phyloP scores from a whole-genome alignment of 2,888 invertebrate genomes.

The Dimorphilus gyrociliatus region DNA sequence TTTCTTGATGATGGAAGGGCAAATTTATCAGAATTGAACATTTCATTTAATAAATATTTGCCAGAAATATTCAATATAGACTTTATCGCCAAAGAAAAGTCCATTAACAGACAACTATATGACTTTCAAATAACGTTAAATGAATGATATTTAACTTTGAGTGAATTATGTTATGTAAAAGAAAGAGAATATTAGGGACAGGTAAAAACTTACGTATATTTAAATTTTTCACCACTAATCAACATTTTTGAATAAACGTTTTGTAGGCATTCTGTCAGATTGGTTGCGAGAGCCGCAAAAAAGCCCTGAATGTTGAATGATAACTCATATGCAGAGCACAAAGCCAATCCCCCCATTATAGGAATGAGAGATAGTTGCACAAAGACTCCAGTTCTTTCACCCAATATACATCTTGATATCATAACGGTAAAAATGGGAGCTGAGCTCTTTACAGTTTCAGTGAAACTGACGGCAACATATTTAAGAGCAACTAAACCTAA shows the following conservation, averaged over 20 bases:
- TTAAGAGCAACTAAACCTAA: constrained; percentile 56
- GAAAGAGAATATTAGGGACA: constrained; percentile 2
- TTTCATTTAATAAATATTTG: too few relatives aligned
- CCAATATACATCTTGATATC: constrained; percentile 45
- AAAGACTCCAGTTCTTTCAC: constrained; percentile 35
- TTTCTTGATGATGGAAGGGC: too few relatives aligned
- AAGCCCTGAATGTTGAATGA: constrained; percentile 57
- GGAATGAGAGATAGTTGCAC: constrained; percentile 52
- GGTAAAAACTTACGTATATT: constrained; percentile 51
- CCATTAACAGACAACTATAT: too few relatives aligned
- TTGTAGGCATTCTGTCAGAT: constrained; percentile 58
- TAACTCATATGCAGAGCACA: constrained; percentile 59
- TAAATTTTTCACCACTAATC: constrained; percentile 55
- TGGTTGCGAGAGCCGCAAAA: constrained; percentile 57
- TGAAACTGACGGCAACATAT: constrained; percentile 62
- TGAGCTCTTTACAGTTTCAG: constrained; percentile 63
- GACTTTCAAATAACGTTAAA: too few relatives aligned
- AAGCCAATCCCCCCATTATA: constrained; percentile 57
- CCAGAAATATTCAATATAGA: too few relatives aligned
- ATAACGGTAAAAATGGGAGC: constrained; percentile 61
- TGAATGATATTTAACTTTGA: constrained; percentile 2
- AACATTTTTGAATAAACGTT: constrained; percentile 63
- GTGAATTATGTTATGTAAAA: constrained; percentile 3
- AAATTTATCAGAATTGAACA: too few relatives aligned
- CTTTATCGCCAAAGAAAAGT: too few relatives aligned